Evolutionary conservation across 2,113 vertebrate species (phyloP).

Genomic region (Siniperca knerii): DNA sequence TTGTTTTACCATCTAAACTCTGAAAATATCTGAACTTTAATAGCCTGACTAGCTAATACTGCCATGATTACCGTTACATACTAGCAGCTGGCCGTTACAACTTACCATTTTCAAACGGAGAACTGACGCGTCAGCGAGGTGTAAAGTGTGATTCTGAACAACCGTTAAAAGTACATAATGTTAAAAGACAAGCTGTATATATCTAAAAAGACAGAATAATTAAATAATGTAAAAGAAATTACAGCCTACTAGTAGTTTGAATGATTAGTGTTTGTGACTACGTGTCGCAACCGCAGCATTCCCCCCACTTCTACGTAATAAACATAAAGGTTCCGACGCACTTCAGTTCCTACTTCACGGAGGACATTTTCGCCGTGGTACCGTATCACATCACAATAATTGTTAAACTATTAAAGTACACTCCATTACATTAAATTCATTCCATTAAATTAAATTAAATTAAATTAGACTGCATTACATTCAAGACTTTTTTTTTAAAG

Average conservation of each 20-base stretch:
- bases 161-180: not conserved
- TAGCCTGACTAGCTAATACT: not conserved
- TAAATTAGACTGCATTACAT: too few species aligned
- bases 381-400: too few species aligned
- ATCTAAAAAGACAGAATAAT: not conserved
- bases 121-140: not conserved
- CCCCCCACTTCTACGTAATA: not conserved
- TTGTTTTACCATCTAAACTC: not conserved
- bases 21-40: not conserved
- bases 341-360: constrained; percentile 43
- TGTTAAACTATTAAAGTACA: too few species aligned
- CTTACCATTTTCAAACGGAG: constrained; percentile 63
- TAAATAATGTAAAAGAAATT: rapidly evolving
- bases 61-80: not conserved
- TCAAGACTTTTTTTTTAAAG: too few species aligned
- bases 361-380: not conserved
- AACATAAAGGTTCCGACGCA: constrained; percentile 42
- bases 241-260: not conserved
- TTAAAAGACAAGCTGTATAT: not conserved
- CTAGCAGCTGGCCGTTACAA: not conserved
- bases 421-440: too few species aligned
- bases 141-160: too few species aligned
- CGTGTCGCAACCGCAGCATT: not conserved
- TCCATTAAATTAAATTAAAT: too few species aligned
- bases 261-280: not conserved